Base-by-base conservation (phyloP, 2,797 vertebrate species). In the Cossypha dichroa region DNA sequence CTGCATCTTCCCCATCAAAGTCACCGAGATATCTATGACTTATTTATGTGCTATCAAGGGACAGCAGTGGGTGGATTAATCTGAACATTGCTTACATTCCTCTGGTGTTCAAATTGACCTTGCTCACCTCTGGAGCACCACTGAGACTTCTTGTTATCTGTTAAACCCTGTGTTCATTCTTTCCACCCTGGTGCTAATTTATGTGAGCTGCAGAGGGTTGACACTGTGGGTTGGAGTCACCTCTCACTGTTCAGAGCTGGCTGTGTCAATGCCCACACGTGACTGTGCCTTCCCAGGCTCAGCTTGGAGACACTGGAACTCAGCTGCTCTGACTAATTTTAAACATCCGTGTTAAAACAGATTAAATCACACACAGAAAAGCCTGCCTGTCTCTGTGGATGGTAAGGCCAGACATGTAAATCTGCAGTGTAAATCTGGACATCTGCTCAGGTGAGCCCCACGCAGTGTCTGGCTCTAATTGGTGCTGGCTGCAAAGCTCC, bases 201-300 rank as follows among this genome's bases (percentile, higher is more conserved):
- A 49, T 55, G 36, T 73, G 84, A 70, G 6, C 70, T 64, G 40
- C 56, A 74, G 54, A 51, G 20, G 8, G 56, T 5, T 90, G 88
- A 48, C 68, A 15, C 1, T 25, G 45, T 38, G 34, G 45, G 40
- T 2, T 85, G 63, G 43, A 85, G 69, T 63, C 40, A 48, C 21
- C 5, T 38, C 36, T 1, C 36, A 7, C 28, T 28, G 62, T 51
- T 64, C 36, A 59, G 69, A 85, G 26, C 33, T 2, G 29, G 5
- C 3, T 5, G 16, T 62, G 43, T 26, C 5, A 0, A 6, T 66
- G 38, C 20, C 25, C n/a, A 62, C n/a, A 33, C 0, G 1, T 33
- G 51, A 46, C 13, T 5, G 2, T 6, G 31, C 52, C 68, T 63
- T 79, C 21, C 41, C 33, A 49, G 40, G 26, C 21, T 91, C 70